Evolutionary conservation across 1,140 invertebrate genomes (phyloP).

Genomic region (Atta colombica): DNA sequence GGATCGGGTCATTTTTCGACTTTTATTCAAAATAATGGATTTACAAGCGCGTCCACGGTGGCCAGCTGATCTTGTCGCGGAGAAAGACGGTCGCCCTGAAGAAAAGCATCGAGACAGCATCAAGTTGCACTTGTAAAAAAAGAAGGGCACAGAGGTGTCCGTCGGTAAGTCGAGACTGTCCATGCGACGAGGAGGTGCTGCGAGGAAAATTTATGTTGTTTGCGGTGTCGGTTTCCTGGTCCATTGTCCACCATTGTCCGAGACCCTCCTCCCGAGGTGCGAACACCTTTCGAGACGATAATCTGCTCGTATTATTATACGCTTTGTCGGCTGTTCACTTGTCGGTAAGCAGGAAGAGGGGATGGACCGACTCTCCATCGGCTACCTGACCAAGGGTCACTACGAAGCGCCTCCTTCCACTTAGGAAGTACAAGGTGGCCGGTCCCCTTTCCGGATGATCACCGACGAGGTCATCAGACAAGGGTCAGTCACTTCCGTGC

Average conservation of each 20-base stretch:
- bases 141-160: constrained; percentile 46
- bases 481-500: constrained; percentile 73
- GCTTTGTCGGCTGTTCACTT: constrained; percentile 85
- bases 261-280: constrained; percentile 85
- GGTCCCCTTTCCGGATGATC: constrained; percentile 61
- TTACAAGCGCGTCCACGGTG: constrained; percentile 71
- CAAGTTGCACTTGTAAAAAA: constrained; percentile 53
- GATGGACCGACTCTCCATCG: constrained; percentile 67
- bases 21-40: constrained; percentile 68
- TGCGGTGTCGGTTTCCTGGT: constrained; percentile 85
- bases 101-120: constrained; percentile 48
- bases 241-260: constrained; percentile 86
- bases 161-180: constrained; percentile 42
- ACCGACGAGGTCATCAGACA: constrained; percentile 69
- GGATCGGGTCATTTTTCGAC: constrained; percentile 43
- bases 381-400: constrained; percentile 86
- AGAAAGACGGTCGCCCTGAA: constrained; percentile 25
- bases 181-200: constrained; percentile 40
- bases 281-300: constrained; percentile 86
- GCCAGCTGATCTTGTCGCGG: not conserved
- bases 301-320: constrained; percentile 85
- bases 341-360: constrained; percentile 68
- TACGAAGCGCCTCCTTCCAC: constrained; percentile 60
- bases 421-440: constrained; percentile 75
- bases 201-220: constrained; percentile 86